These are phyloP conservation scores for Leptodactylus fallax DNA, from an alignment of 2,797 vertebrate species.

Conservation along the genomic window DNA sequence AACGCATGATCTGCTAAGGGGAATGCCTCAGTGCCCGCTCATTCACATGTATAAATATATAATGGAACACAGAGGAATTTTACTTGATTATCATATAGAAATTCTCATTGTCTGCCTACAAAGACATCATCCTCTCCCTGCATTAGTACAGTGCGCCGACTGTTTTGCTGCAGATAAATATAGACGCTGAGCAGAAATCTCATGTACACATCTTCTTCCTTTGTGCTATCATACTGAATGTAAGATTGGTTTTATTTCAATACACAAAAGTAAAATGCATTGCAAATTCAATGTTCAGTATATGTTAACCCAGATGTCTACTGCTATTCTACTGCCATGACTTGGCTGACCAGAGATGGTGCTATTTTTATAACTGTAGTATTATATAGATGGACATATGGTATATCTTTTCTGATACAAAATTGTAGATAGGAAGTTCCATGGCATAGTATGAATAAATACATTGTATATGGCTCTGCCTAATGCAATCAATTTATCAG, in stretches of 20 bases:
- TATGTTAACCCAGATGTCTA: background rate
- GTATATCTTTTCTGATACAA: no score
- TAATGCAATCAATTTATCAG: no score
- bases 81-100: conserved; percentile 39
- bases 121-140: conserved; percentile 15
- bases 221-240: background rate
- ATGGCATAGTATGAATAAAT: no score
- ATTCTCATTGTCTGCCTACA: conserved; percentile 31
- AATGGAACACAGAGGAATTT: conserved; percentile 3
- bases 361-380: background rate
- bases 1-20: conserved; percentile 38
- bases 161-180: conserved; percentile 18
- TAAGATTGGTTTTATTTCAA: background rate
- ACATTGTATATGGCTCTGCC: no score
- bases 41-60: conserved; percentile 43
- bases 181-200: background rate
- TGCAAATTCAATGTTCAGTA: background rate
- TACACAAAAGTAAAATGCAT: background rate
- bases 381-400: no score
- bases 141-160: background rate
- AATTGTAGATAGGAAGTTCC: no score
- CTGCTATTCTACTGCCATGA: background rate
- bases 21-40: conserved; percentile 30
- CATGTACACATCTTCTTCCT: conserved; percentile 10
- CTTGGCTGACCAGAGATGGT: background rate